These are phyloP conservation scores for Hirundo rustica DNA, from an alignment of 2,797 vertebrate genomes.

Conservation along the genomic window DNA sequence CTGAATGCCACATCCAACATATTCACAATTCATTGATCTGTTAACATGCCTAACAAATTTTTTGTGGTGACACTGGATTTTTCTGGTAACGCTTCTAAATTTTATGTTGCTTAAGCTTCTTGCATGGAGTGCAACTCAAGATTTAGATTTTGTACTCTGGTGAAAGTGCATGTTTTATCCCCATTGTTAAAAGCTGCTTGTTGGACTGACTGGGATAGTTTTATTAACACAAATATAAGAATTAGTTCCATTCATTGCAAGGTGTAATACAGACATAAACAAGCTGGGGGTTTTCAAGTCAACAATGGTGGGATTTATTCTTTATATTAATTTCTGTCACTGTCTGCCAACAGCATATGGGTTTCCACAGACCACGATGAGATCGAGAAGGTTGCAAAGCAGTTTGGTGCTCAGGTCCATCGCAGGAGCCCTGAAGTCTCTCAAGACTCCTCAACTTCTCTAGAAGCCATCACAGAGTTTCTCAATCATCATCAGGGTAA, in stretches of 20 bases:
- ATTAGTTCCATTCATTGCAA: background rate
- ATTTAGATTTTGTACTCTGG: background rate
- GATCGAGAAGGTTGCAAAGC: constrained; percentile 85
- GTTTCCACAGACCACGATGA: constrained; percentile 94
- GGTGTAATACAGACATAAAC: background rate
- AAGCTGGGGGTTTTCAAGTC: background rate
- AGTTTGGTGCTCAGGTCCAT: constrained; percentile 87
- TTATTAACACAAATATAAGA: background rate
- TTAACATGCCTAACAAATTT: background rate
- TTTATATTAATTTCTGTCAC: background rate
- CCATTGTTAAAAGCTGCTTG: background rate
- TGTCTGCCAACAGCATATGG: constrained; percentile 83
- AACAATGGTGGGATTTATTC: background rate
- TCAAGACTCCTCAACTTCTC: constrained; percentile 85
- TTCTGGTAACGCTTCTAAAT: background rate
- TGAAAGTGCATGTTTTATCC: background rate
- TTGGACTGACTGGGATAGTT: background rate
- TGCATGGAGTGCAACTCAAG: background rate
- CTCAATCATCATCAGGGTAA: constrained; percentile 78
- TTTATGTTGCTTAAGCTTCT: background rate
- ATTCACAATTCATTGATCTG: background rate
- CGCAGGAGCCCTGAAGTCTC: constrained; percentile 86
- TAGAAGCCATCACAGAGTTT: constrained; percentile 91
- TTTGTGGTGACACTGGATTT: background rate
- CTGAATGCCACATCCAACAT: background rate